Evolutionary conservation across 2,888 invertebrate species (phyloP).

Genomic region (Drosophila kuntzei): DNA sequence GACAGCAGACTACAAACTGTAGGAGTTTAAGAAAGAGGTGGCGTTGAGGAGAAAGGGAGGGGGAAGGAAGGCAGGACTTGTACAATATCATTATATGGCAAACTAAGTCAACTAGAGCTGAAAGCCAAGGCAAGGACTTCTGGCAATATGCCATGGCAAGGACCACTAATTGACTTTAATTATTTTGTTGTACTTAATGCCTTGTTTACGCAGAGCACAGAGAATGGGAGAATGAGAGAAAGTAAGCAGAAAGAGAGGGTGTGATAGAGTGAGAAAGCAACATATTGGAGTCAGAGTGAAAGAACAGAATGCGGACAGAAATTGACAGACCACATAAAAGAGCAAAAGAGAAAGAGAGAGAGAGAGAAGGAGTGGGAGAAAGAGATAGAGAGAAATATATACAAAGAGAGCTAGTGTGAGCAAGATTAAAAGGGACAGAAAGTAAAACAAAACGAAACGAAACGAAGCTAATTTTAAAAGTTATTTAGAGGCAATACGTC

Average conservation of each 20-base stretch:
- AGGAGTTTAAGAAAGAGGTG: neutral
- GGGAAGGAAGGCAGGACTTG: slow-evolving; percentile 11
- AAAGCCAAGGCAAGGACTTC: slow-evolving; percentile 48
- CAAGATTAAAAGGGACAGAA: neutral
- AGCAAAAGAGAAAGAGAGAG: neutral
- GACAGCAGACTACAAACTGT: slow-evolving; percentile 28
- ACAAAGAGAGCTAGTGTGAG: neutral
- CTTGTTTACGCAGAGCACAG: slow-evolving; percentile 68
- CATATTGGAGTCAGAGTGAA: slow-evolving; percentile 54
- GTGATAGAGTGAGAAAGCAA: slow-evolving; percentile 22
- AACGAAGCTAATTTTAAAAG: slow-evolving; percentile 36
- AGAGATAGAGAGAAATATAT: neutral
- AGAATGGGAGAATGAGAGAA: slow-evolving; percentile 11
- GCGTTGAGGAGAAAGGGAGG: neutral
- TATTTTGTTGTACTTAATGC: slow-evolving; percentile 81
- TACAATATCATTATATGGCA: slow-evolving; percentile 56
- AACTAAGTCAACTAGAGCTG: slow-evolving; percentile 59
- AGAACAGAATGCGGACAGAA: neutral
- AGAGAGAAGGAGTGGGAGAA: neutral
- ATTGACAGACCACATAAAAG: slow-evolving; percentile 10
- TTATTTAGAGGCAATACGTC: slow-evolving; percentile 59
- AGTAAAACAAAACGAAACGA: neutral
- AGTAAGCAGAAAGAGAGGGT: neutral
- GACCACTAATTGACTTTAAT: slow-evolving; percentile 82
- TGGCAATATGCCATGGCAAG: slow-evolving; percentile 59